Base-by-base conservation (phyloP, 2,113 vertebrate species). In the Lycocorax pyrrhopterus region DNA sequence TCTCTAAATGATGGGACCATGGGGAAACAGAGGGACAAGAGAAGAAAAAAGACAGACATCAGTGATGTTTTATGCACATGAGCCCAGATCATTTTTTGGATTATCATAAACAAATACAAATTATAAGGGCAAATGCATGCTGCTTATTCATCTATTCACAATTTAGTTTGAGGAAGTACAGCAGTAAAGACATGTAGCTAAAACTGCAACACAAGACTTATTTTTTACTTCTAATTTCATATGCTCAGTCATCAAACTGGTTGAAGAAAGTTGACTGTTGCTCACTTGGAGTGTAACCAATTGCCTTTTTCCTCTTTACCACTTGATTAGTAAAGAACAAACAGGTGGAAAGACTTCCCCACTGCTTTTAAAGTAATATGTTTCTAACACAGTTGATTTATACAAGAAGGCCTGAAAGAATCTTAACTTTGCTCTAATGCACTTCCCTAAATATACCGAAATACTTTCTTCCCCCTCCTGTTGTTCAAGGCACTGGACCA, bases 1-100 rank as follows among this genome's bases (percentile, higher is more conserved):
- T 99, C 99, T 89, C 99, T 99, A 76, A 72, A 74, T 16, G 20
- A 88, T 23, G 9, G 51, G 46, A 76, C 7, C 78, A 55, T 92
- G 58, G 35, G 49, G 43, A 47, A 95, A 59, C 18, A 85, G 35
- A 77, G 96, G 46, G 58, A 12, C 9, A 4, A 96, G 53, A 58
- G 64, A 89, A 63, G 19, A 88, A 73, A 53, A 82, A 81, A 35
- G 18, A 37, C 13, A 82, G 49, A 23, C 27, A 39, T 89, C 47
- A 94, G 35, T 19, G 41, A 68, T 51, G 8, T 44, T 87, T 91
- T 67, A 51, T 18, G 37, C 33, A 47, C 82, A 79, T 30, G 26
- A 91, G 37, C 16, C 47, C 52, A 76, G 56, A 83, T 67, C 5
- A 1, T 20, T 74, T 81, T 86, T 7, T 74, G 43, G 32, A 55